These are phyloP conservation scores for Cheumatopsyche charites DNA, from an alignment of 1,140 invertebrate species.

Conservation along the genomic window DNA sequence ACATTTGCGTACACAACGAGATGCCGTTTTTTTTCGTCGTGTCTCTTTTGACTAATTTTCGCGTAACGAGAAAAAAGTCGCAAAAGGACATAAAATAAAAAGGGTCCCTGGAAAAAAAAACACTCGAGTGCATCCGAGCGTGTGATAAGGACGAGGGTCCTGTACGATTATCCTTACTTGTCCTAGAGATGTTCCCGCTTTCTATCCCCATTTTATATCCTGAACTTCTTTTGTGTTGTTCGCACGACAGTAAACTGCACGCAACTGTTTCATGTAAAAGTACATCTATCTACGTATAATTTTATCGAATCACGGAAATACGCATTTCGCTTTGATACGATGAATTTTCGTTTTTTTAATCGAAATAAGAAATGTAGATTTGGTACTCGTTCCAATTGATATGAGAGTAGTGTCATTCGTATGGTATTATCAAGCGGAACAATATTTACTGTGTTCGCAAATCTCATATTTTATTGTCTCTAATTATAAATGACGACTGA, in stretches of 20 bases:
- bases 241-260: background rate
- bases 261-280: background rate
- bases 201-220: background rate
- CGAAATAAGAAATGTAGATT: too few relatives aligned
- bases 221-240: conserved; percentile 11
- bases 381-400: too few relatives aligned
- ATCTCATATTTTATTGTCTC: too few relatives aligned
- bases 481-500: too few relatives aligned
- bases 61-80: background rate
- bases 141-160: conserved; percentile 45
- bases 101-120: conserved; percentile 24
- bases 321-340: too few relatives aligned
- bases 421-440: too few relatives aligned
- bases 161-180: conserved; percentile 39
- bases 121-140: conserved; percentile 29
- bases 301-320: background rate
- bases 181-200: conserved; percentile 31
- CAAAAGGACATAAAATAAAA: background rate
- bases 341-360: too few relatives aligned
- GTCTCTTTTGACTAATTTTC: conserved; percentile 14
- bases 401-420: too few relatives aligned
- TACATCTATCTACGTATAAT: background rate
- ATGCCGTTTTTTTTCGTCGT: background rate
- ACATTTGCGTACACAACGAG: background rate
- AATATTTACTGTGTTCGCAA: too few relatives aligned